Percentiles rank a stretch among this genome's conserved stretches.
Conservation (phyloP, 2,797 vertebrate genomes). For the Thunnus albacares region DNA sequence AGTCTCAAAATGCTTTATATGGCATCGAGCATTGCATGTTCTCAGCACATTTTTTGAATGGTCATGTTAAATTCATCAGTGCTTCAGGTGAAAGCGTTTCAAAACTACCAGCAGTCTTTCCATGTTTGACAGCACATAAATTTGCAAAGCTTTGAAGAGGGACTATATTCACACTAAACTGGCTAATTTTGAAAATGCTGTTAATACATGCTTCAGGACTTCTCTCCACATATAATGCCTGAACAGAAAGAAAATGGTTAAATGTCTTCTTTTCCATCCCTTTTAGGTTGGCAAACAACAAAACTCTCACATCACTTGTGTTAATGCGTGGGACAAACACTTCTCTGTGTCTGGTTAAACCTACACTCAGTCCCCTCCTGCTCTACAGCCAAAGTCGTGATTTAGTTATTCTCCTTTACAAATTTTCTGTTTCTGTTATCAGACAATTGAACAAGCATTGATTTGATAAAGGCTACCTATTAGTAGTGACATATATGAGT, state of each 20-base stretch:
- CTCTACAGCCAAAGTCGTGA: not conserved
- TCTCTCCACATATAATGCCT: not conserved
- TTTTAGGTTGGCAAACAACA: too few species aligned
- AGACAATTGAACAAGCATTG: not conserved
- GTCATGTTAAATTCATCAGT: slow-evolving; percentile 18
- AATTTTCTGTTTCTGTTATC: not conserved
- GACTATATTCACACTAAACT: not conserved
- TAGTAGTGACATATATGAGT: too few species aligned
- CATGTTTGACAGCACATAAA: slow-evolving; percentile 24
- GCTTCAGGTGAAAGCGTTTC: slow-evolving; percentile 11
- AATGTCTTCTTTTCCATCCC: too few species aligned
- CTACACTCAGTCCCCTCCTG: not conserved
- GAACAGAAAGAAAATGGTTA: not conserved
- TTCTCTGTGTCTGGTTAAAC: not conserved
- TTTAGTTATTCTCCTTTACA: not conserved
- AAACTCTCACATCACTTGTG: too few species aligned
- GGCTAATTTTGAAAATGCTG: not conserved
- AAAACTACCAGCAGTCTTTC: slow-evolving; percentile 5
- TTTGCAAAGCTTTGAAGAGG: not conserved
- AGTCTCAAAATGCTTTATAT: slow-evolving; percentile 37
- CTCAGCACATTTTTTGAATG: slow-evolving; percentile 8
- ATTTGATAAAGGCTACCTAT: not conserved
- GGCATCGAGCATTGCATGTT: slow-evolving; percentile 35
- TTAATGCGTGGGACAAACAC: not conserved
- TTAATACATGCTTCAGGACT: not conserved